Percentiles rank a stretch among this genome's conserved stretches.
phyloP scores from a whole-genome alignment of 2,797 vertebrate species.

The Paedocypris micromegethes region DNA sequence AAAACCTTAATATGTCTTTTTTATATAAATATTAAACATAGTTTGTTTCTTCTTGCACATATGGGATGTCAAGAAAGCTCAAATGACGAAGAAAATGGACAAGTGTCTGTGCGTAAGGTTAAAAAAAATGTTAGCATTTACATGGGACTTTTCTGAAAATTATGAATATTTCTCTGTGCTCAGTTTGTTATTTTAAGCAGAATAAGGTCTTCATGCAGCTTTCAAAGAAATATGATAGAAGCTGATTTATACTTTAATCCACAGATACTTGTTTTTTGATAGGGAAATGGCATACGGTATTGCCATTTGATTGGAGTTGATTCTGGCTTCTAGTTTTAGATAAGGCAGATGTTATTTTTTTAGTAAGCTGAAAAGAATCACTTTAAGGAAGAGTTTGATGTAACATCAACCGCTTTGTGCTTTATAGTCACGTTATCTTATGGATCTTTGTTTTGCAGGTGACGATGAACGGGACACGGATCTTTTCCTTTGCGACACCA shows the following conservation, averaged over 20 bases:
- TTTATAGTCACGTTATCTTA: slow-evolving; percentile 21
- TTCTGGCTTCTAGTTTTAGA: no score
- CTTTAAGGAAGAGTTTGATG: slow-evolving; percentile 15
- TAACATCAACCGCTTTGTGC: slow-evolving; percentile 8
- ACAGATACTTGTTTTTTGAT: slow-evolving; percentile 12
- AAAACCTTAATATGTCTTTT: slow-evolving; percentile 13
- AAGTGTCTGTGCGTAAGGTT: no score
- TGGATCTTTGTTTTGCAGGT: slow-evolving; percentile 73
- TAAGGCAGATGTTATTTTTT: no score
- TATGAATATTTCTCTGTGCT: slow-evolving; percentile 6
- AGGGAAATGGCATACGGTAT: slow-evolving; percentile 16
- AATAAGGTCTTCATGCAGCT: slow-evolving; percentile 5
- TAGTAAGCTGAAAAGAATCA: neutral
- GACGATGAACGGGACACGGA: slow-evolving; percentile 97
- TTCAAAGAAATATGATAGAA: slow-evolving; percentile 1
- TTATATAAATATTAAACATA: neutral
- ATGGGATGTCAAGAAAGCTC: no score
- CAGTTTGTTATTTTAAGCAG: slow-evolving; percentile 17
- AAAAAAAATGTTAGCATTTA: no score
- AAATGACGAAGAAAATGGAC: no score
- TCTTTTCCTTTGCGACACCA: slow-evolving; percentile 97
- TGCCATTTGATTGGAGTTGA: neutral
- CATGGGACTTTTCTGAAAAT: slow-evolving; percentile 5
- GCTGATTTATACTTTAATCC: slow-evolving; percentile 18
- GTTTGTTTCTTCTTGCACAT: neutral